A percentile compares a stretch with the other conserved stretches of the same genome.
These are phyloP conservation scores for Xestia sexstrigata DNA, from an alignment of 2,888 invertebrate genomes.

Conservation along the genomic window DNA sequence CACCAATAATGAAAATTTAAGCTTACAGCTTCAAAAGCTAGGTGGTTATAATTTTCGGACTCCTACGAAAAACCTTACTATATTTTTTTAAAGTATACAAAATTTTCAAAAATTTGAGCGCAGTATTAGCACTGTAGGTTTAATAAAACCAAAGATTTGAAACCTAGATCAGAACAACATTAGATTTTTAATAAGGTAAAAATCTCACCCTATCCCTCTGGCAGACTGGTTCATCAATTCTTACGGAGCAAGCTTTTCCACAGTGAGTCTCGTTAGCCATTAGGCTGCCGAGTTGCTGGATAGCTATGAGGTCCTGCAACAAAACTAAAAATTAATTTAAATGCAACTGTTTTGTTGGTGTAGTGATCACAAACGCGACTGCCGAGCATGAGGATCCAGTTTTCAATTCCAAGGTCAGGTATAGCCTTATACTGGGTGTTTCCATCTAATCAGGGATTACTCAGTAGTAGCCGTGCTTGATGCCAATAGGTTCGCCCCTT, in stretches of 20 bases:
- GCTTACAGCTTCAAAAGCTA: background rate
- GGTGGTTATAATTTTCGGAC: background rate
- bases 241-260: slow-evolving; percentile 61
- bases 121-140: background rate
- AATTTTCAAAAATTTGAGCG: background rate
- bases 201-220: slow-evolving; percentile 70
- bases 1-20: too few species aligned
- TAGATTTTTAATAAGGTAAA: background rate
- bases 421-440: background rate
- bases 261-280: slow-evolving; percentile 63
- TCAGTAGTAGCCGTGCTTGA: background rate
- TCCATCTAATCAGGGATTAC: background rate
- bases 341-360: background rate
- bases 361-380: background rate
- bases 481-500: background rate
- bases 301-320: slow-evolving; percentile 71
- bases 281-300: slow-evolving; percentile 63
- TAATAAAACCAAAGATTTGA: background rate
- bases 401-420: background rate
- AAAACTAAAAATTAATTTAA: background rate
- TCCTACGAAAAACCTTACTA: background rate
- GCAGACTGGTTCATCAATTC: slow-evolving; percentile 74
- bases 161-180: background rate
- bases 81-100: background rate
- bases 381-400: background rate